Percentiles rank a stretch among this genome's conserved stretches.
These are phyloP conservation scores for Semicossyphus pulcher DNA, from an alignment of 2,113 vertebrate genomes.

Conservation along the genomic window DNA sequence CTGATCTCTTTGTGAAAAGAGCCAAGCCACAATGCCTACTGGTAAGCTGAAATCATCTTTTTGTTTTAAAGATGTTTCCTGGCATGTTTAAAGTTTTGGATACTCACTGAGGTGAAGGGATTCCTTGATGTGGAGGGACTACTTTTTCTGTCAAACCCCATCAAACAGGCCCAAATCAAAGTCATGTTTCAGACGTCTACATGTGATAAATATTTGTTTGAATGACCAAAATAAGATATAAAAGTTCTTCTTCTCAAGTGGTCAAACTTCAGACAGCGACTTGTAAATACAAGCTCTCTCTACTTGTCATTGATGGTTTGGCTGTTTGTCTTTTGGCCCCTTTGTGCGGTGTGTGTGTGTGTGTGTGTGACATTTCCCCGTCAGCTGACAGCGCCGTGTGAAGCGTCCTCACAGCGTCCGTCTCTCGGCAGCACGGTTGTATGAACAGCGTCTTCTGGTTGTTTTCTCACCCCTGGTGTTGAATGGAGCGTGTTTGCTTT, in stretches of 20 bases:
- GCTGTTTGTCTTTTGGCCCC: constrained; percentile 43
- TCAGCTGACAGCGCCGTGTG: constrained; percentile 58
- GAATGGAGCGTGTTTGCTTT: constrained; percentile 59
- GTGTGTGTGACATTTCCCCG: constrained; percentile 48
- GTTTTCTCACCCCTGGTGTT: constrained; percentile 50
- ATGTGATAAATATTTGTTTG: background rate
- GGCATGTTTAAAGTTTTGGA: constrained; percentile 8
- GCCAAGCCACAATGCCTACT: constrained; percentile 74
- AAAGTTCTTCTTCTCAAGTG: constrained; percentile 30
- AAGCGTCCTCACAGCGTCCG: constrained; percentile 44
- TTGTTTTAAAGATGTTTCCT: background rate
- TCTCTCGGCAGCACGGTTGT: constrained; percentile 37
- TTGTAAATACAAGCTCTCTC: constrained; percentile 12
- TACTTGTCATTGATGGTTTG: constrained; percentile 23
- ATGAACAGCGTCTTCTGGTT: constrained; percentile 45
- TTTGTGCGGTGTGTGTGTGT: constrained; percentile 48
- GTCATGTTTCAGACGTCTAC: background rate
- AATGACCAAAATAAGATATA: background rate
- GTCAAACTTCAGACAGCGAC: constrained; percentile 27
- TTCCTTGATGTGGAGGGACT: constrained; percentile 15
- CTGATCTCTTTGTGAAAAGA: constrained; percentile 27
- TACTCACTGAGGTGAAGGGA: background rate
- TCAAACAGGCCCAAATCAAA: background rate
- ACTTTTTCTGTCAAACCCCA: constrained; percentile 7
- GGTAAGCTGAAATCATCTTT: constrained; percentile 62